Evolutionary conservation across 2,888 invertebrate species (phyloP), one percentile per base, ranked within the genome.

Genomic region (Eilema sororculum): DNA sequence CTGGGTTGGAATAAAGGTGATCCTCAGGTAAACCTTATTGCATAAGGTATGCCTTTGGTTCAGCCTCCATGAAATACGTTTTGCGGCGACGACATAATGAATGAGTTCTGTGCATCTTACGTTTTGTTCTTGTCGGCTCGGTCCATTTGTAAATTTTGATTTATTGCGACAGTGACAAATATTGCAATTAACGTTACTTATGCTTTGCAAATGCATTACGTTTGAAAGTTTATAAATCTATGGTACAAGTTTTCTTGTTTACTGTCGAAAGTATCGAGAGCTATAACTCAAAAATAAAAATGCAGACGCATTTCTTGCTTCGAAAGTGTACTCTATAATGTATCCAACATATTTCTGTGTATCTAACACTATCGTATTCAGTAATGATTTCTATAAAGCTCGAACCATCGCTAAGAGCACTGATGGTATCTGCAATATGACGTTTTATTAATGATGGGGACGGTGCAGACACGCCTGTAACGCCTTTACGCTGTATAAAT

Each of bases 361-460:
- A n/a, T 52, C 9, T 22, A 58, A 58, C 57, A 24, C 12, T 25
- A 8, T 62, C 25, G 20, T 62, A 41, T 13, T 10, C 20, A 41
- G 24, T 41, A 22, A 25, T 41, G 24, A 41, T 41, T 62, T 62
- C 41, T 25, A 41, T 62, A 62, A 62, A 28, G 28, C 41, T 30
- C 5, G 9, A 22, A 22, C 28, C 30, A 65, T 52, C 20, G 33
- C 22, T 33, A 24, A 65, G 65, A 72, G 72, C 78, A 72, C 72
- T 78, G 87, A 80, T 81, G 76, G 73, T 86, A 85, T 85, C 82
- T 80, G 79, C 75, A 76, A 81, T 84, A 86, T 78, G 83, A 79
- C 73, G 79, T 70, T 80, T 87, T 87, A 89, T 91, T 87, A 90
- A 91, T 90, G 87, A 84, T 77, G 65, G 82, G 86, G 82, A 70